Conservation (phyloP, 1,140 invertebrate genomes). For the Globodera rostochiensis region DNA sequence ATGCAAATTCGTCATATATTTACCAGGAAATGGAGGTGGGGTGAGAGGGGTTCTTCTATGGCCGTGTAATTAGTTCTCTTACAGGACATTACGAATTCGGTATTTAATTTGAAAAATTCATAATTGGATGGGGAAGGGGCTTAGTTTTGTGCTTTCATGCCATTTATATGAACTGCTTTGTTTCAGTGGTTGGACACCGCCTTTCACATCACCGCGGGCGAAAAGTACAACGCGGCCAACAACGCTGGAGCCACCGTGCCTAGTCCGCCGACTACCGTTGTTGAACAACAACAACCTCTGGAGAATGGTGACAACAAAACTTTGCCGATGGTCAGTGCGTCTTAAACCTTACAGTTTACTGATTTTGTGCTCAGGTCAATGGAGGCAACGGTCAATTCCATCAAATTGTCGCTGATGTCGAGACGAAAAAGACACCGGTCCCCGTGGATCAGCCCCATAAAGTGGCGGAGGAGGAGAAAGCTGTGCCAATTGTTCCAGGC, state of each 20-base stretch:
- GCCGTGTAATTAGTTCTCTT: neutral
- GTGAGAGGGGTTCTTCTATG: too few relatives aligned
- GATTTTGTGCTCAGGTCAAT: neutral
- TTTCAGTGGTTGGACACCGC: conserved; percentile 37
- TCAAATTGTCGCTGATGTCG: too few relatives aligned
- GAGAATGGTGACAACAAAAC: conserved; percentile 10
- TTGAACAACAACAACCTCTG: conserved; percentile 9
- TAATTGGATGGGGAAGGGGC: neutral
- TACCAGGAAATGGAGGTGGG: too few relatives aligned
- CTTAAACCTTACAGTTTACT: neutral
- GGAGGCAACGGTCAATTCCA: too few relatives aligned
- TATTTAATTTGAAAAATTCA: neutral
- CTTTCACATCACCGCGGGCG: conserved; percentile 11
- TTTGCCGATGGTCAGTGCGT: neutral
- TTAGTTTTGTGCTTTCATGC: neutral
- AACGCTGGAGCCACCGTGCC: conserved; percentile 8
- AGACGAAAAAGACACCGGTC: too few relatives aligned
- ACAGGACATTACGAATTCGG: neutral
- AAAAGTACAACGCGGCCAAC: conserved; percentile 26
- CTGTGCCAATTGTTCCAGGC: too few relatives aligned
- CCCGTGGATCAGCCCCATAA: neutral
- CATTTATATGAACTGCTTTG: neutral
- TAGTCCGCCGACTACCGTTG: neutral
- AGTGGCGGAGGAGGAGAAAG: neutral
- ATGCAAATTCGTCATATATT: neutral